Evolutionary conservation across 2,797 vertebrate genomes (phyloP), one percentile per base, ranked within the genome.

Genomic region (Anolis apletophallus): DNA sequence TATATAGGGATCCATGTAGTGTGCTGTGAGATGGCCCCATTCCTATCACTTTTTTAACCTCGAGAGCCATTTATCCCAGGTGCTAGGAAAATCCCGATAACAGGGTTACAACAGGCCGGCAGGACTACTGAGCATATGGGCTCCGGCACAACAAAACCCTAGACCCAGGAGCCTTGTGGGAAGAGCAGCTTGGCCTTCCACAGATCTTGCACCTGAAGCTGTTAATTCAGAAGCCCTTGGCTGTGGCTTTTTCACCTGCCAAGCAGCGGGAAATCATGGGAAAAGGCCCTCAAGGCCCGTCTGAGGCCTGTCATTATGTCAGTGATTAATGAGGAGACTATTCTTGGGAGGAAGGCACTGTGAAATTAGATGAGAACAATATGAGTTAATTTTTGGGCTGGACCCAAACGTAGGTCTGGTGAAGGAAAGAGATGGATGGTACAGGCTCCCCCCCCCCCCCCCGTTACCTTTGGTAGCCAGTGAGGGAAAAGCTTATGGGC

Each of bases 231-330:
- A 93, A 94, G 84, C 87, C 76, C 83, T 87, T 89, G 81, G 87
- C 88, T 89, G 89, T 84, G 85, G 85, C 84, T 85, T 86, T 86
- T 94, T 95, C 93, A 93, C 95, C 93, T 96, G 94, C 88, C 90
- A 92, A 91, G 88, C 91, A 94, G 95, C 95, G 88, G 94, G 94
- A 84, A 92, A 92, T 93, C 94, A 91, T 95, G 94, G 95, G 95
- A 95, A 96, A 46, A 95, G 32, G 9, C 91, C 93, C 94, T 78
- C 12, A 79, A 86, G 92, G 93, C 93, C 92, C 91, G 88, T 96
- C 93, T 90, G 89, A 90, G 92, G 83, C 93, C 94, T 87, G 67
- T 76, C 78, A 90, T 85, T 57, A 0, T 72, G 69, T 81, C 80
- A 61, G 50, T 95, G 96, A 96, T 92, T 94, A 94, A 95, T 96